These are phyloP conservation scores for Parasteatoda lunata DNA, from an alignment of 2,888 invertebrate genomes.

Conservation along the genomic window DNA sequence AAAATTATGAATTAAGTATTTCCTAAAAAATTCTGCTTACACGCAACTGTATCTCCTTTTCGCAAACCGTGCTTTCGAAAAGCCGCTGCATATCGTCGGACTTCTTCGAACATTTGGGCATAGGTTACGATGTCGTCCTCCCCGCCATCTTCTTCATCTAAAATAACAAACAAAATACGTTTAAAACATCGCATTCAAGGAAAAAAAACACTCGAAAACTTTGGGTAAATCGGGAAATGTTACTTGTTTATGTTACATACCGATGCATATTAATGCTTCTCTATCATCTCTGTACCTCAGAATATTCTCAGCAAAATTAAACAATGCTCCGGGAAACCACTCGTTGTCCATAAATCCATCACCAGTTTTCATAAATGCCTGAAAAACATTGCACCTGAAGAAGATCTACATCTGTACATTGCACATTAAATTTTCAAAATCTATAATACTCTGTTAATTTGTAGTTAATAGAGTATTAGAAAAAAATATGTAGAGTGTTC, in stretches of 20 bases:
- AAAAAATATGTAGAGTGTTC: no score
- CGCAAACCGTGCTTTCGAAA: conserved; percentile 78
- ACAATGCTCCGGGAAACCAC: conserved; percentile 76
- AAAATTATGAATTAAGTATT: no score
- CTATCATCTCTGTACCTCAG: conserved; percentile 75
- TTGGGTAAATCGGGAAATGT: not conserved
- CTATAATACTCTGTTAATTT: no score
- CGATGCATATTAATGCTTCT: conserved; percentile 73
- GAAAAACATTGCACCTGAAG: not conserved
- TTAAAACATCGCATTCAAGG: not conserved
- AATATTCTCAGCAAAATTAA: conserved; percentile 78
- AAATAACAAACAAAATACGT: not conserved
- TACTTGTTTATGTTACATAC: conserved; percentile 9
- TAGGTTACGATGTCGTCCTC: conserved; percentile 33
- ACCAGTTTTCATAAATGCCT: conserved; percentile 45
- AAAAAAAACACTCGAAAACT: not conserved
- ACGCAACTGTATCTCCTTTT: conserved; percentile 49
- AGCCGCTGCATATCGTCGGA: conserved; percentile 85
- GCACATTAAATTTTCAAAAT: no score
- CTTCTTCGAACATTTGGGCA: conserved; percentile 80
- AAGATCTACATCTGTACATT: no score
- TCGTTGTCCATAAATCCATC: conserved; percentile 68
- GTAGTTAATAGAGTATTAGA: no score
- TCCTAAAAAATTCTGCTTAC: conserved; percentile 8
- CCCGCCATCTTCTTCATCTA: conserved; percentile 42